A percentile compares a stretch with the other conserved stretches of the same genome.
Conservation (phyloP, 2,888 invertebrate species). For the Trachelus tabidus region DNA sequence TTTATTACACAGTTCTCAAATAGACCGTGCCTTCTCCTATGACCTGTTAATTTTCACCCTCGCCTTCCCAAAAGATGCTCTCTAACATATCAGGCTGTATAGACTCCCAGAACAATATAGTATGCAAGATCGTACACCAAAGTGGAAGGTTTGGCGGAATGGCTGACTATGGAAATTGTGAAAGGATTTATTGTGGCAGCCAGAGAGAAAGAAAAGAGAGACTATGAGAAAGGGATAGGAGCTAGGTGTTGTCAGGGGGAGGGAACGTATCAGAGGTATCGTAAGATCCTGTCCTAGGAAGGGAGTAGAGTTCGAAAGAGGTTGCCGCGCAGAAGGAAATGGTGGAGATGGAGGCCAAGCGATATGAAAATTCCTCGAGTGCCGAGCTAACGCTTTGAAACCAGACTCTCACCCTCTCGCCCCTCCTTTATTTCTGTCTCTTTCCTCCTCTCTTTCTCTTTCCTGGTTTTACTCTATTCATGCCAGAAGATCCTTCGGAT, state of each 20-base stretch:
- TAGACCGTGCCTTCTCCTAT: neutral
- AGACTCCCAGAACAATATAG: no score
- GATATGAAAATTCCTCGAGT: constrained; percentile 22
- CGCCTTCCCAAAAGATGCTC: neutral
- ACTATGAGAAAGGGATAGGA: neutral
- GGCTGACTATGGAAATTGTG: neutral
- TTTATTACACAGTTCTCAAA: neutral
- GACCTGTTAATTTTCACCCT: neutral
- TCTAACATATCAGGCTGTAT: neutral
- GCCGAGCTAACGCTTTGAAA: constrained; percentile 21
- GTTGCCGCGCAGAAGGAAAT: neutral
- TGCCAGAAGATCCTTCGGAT: neutral
- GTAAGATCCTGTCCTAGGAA: neutral
- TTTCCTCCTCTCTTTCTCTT: neutral
- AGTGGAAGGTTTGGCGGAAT: neutral
- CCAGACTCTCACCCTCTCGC: constrained; percentile 12
- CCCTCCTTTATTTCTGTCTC: neutral
- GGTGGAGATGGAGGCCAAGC: constrained; percentile 8
- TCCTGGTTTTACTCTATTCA: neutral
- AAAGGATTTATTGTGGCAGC: neutral
- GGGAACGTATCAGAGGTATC: neutral
- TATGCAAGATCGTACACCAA: neutral
- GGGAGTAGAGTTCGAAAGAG: neutral
- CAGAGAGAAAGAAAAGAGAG: neutral
- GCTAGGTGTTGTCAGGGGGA: neutral